These are phyloP conservation scores for Melanostigma gelatinosum DNA, from an alignment of 2,113 vertebrate species.

Conservation along the genomic window DNA sequence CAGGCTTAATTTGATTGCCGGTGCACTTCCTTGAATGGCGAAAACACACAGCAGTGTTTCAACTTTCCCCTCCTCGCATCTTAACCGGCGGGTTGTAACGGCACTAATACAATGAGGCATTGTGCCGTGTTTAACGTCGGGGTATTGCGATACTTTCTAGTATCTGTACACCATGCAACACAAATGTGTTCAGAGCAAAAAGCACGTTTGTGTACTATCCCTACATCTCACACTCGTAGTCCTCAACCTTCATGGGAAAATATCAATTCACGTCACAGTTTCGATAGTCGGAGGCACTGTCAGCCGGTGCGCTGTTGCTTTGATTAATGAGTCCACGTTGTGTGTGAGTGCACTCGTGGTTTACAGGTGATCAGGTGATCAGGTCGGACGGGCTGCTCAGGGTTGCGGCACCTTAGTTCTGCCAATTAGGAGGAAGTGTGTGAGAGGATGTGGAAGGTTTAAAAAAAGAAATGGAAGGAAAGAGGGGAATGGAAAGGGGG, in stretches of 20 bases:
- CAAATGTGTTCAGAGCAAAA: too few species aligned
- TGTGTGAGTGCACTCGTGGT: neutral
- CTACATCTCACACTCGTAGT: neutral
- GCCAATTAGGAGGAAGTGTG: constrained; percentile 38
- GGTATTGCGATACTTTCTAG: too few species aligned
- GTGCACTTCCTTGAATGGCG: constrained; percentile 26
- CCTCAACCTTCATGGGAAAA: constrained; percentile 12
- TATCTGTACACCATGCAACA: too few species aligned
- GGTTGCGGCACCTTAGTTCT: constrained; percentile 22
- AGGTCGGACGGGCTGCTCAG: neutral
- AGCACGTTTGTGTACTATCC: neutral
- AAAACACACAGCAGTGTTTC: constrained; percentile 41
- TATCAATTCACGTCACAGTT: constrained; percentile 10
- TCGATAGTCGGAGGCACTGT: constrained; percentile 15
- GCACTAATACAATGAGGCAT: too few species aligned
- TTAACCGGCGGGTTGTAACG: constrained; percentile 26
- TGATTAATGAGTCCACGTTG: constrained; percentile 30
- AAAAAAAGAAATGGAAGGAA: neutral
- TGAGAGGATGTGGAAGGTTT: neutral
- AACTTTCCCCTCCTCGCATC: constrained; percentile 45
- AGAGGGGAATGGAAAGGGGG: neutral
- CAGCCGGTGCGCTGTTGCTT: constrained; percentile 4
- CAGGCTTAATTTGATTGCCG: constrained; percentile 31
- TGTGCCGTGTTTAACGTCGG: too few species aligned
- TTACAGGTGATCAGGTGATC: constrained; percentile 12